phyloP scores from a whole-genome alignment of 2,797 vertebrate species.

The Spinibarbus caldwelli region DNA sequence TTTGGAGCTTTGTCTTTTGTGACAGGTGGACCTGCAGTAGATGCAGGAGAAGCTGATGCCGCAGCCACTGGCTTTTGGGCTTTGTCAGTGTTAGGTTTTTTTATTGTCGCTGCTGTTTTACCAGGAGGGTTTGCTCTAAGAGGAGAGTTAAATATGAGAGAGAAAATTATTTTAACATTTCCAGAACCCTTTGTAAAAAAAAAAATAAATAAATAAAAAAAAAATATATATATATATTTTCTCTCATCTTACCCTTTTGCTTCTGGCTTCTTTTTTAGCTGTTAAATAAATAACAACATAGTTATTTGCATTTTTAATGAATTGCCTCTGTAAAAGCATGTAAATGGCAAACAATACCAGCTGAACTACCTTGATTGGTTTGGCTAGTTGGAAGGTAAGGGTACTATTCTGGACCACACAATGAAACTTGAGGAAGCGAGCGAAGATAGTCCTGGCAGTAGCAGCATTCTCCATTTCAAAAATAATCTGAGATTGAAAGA shows the following conservation, averaged over 20 bases:
- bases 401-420: slow-evolving; percentile 61
- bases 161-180: neutral
- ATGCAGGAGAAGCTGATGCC: neutral
- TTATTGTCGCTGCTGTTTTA: slow-evolving; percentile 21
- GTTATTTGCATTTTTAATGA: neutral
- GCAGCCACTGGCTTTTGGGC: neutral
- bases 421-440: slow-evolving; percentile 58
- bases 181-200: neutral
- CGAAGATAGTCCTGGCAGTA: slow-evolving; percentile 49
- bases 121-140: slow-evolving; percentile 50
- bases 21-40: neutral
- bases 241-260: slow-evolving; percentile 55
- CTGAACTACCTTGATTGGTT: slow-evolving; percentile 49
- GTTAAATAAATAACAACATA: slow-evolving; percentile 42
- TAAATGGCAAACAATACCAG: slow-evolving; percentile 37
- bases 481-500: slow-evolving; percentile 64
- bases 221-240: neutral
- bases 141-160: too few species aligned
- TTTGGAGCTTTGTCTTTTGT: neutral
- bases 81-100: slow-evolving; percentile 30
- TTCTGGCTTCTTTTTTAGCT: slow-evolving; percentile 64
- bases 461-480: slow-evolving; percentile 71
- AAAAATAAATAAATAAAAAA: too few species aligned
- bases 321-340: neutral
- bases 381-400: slow-evolving; percentile 54